Evolutionary conservation across 2,888 invertebrate species (phyloP), one percentile per base, ranked within the genome.

Genomic region (Zygaena filipendulae): DNA sequence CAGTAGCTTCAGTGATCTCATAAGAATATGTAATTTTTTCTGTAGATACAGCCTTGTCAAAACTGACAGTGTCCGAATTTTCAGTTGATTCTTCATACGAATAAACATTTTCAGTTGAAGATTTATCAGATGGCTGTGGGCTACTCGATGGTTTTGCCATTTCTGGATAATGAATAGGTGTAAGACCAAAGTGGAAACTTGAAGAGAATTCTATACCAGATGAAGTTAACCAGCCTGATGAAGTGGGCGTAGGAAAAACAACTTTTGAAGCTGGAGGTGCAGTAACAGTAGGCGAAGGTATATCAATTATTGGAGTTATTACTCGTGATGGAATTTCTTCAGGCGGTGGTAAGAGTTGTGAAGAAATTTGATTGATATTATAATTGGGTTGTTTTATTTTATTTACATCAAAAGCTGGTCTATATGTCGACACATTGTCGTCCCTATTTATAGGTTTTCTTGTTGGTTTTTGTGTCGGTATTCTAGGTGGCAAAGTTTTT

Each of bases 191-290:
- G 36, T 69, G 67, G 32, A 72, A 67, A 32, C 62, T 64, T 12
- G 77, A 71, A 16, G 75, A 63, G 38, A 75, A 77, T 23, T 67
- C 77, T 27, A 74, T 44, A 12, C 64, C 64, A 13, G 75, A 68
- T 30, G 79, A 77, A 4, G 77, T 79, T 20, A 75, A 36, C 79
- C 79, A 79, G 21, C 75, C 69, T 16, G 79, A 67, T 20, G 77
- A 77, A 14, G 62, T 54, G 2, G 69, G 59, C 8, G 74, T 69
- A 13, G 79, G 77, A 58, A 79, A 79, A 20, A 79, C 57, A 24
- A 79, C 42, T 30, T 60, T 62, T 12, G 69, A 49, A 28, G 42
- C 35, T 18, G 51, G 47, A 11, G 53, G 42, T 18, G 43, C 30
- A 22, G 37, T 46, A n/a, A 43, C 34, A 9, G 52, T 51, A 12